Evolutionary conservation across 2,888 invertebrate genomes (phyloP), one percentile per base, ranked within the genome.

Genomic region (Macrosoma leucophasiata): DNA sequence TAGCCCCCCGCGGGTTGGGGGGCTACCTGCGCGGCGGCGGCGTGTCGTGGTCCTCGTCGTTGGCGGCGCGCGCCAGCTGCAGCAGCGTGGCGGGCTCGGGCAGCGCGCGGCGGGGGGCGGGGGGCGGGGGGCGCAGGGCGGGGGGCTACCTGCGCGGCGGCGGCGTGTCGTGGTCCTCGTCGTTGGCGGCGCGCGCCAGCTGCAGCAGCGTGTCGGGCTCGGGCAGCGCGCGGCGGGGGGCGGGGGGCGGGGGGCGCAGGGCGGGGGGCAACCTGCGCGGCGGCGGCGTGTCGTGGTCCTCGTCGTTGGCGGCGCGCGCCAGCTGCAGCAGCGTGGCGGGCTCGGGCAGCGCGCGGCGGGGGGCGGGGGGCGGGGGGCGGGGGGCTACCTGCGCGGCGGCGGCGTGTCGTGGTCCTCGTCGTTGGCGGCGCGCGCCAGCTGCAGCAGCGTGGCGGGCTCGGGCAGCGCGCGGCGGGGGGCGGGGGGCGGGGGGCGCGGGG

Each of bases 1-100:
- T 18, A 29, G 19, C 10, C 31, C n/a, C 6, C 12, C 30, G 26
- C 19, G 20, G 29, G 36, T 31, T 33, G 32, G 32, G 18, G 17
- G 33, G 17, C 22, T 8, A 28, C 18, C 30, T 29, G 23, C 29
- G 33, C 42, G n/a, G 26, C 39, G 22, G 43, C 32, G 46, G 87
- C 81, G 34, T n/a, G n/a, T n/a, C n/a, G n/a, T n/a, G n/a, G n/a
- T n/a, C n/a, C n/a, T n/a, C 91, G 88, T 50, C 59, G 46, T 54
- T 51, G 39, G 69, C 61, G 39, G 67, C 72, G 46, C 42, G 51
- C 43, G 60, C 49, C 30, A 94, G 79, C 55, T 91, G 91, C 64
- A 91, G 91, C 21, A 97, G 89, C 29, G 96, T 93, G 47, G 93
- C 94, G 47, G 92, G 90, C 57, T 91, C 92, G n/a, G 91, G 90